Evolutionary conservation across 2,113 vertebrate genomes (phyloP).

Genomic region (Probosciger aterrimus): DNA sequence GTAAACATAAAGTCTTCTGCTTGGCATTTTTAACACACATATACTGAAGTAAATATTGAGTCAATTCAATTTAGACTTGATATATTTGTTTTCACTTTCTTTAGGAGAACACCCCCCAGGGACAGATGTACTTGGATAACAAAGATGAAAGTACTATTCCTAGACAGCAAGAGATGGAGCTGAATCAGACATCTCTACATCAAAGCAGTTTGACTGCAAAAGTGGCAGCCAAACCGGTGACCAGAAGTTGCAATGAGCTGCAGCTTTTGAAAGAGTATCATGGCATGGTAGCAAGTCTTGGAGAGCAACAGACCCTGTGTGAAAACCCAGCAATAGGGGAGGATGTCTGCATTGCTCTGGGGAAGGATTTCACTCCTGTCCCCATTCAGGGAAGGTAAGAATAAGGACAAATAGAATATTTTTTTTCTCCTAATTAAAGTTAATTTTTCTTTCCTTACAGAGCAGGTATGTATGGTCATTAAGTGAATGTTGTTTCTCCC

Average conservation of each 20-base stretch:
- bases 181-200: constrained; percentile 72
- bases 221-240: constrained; percentile 55
- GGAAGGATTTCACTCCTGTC: constrained; percentile 41
- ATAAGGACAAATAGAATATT: background rate
- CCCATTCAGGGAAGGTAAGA: constrained; percentile 66
- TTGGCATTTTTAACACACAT: background rate
- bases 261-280: constrained; percentile 79
- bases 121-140: constrained; percentile 85
- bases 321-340: constrained; percentile 58
- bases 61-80: background rate
- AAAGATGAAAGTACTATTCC: constrained; percentile 61
- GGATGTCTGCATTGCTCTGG: constrained; percentile 52
- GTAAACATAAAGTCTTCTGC: background rate
- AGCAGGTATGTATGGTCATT: background rate
- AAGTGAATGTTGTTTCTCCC: background rate
- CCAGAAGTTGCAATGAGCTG: constrained; percentile 78
- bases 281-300: constrained; percentile 73
- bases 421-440: background rate
- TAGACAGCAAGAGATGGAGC: constrained; percentile 79
- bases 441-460: background rate
- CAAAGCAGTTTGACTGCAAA: constrained; percentile 60
- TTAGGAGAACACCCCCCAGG: constrained; percentile 1
- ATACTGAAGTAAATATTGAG: background rate
- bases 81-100: constrained; percentile 29
- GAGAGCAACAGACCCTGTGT: constrained; percentile 54